Percentiles rank a stretch among this genome's conserved stretches.
Evolutionary conservation across 2,113 vertebrate species (phyloP).

Genomic region (Motacilla alba): DNA sequence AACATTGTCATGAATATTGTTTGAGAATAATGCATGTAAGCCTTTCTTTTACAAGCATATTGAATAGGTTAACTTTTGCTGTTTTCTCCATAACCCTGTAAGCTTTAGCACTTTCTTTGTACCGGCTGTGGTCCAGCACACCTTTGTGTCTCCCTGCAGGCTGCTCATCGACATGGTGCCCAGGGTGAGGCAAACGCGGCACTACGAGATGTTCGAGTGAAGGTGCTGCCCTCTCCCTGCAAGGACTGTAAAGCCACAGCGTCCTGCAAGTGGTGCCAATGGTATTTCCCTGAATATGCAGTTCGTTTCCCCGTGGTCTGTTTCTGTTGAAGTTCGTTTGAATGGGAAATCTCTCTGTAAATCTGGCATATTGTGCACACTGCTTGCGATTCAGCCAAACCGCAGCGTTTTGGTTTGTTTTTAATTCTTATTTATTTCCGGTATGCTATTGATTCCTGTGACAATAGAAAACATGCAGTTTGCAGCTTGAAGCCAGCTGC

Average conservation of each 20-base stretch:
- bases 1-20: neutral
- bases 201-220: slow-evolving; percentile 98
- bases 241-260: slow-evolving; percentile 24
- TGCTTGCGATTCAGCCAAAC: slow-evolving; percentile 12
- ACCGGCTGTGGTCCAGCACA: neutral
- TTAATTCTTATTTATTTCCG: neutral
- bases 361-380: slow-evolving; percentile 43
- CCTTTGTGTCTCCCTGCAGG: slow-evolving; percentile 68
- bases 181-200: slow-evolving; percentile 88
- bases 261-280: slow-evolving; percentile 58
- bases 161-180: slow-evolving; percentile 92
- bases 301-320: slow-evolving; percentile 55
- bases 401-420: neutral
- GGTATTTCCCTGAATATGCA: slow-evolving; percentile 49
- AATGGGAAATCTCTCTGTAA: slow-evolving; percentile 53
- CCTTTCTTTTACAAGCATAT: neutral
- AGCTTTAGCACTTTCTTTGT: neutral
- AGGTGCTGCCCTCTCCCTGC: neutral
- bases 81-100: neutral
- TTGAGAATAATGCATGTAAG: neutral
- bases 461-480: slow-evolving; percentile 28
- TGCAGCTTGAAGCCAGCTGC: slow-evolving; percentile 8
- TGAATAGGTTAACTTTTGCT: neutral
- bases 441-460: slow-evolving; percentile 23
- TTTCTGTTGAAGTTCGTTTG: slow-evolving; percentile 57